These are phyloP conservation scores for Melospiza georgiana DNA, from an alignment of 2,113 vertebrate species.

Conservation along the genomic window DNA sequence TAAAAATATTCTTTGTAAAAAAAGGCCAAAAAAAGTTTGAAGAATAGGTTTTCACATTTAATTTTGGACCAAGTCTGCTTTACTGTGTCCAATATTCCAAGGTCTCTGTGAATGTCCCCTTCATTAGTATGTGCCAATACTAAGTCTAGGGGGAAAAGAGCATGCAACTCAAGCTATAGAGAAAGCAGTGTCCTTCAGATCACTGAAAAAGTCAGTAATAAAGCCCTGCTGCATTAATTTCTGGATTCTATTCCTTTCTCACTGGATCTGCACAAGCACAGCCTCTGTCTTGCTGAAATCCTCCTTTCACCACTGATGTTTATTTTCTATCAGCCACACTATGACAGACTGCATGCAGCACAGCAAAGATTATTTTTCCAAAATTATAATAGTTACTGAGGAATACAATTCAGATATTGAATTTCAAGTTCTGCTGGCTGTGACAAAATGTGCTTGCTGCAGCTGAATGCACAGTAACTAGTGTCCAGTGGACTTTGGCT, in stretches of 20 bases:
- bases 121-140: background rate
- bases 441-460: background rate
- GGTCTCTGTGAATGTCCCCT: background rate
- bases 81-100: background rate
- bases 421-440: background rate
- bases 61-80: background rate
- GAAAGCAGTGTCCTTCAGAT: background rate
- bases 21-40: background rate
- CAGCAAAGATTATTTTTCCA: background rate
- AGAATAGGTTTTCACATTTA: background rate
- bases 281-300: background rate
- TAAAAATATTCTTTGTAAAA: background rate
- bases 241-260: background rate
- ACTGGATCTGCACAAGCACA: background rate
- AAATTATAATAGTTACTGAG: background rate
- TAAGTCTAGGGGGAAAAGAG: background rate
- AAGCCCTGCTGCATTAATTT: background rate
- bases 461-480: background rate
- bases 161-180: background rate
- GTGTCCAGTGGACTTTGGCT: background rate
- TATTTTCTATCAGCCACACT: background rate
- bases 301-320: background rate
- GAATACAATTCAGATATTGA: background rate
- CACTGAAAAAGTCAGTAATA: background rate
- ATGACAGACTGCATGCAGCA: background rate